Evolutionary conservation across 2,113 vertebrate species (phyloP), one percentile per base, ranked within the genome.

Genomic region (Pitta sordida): DNA sequence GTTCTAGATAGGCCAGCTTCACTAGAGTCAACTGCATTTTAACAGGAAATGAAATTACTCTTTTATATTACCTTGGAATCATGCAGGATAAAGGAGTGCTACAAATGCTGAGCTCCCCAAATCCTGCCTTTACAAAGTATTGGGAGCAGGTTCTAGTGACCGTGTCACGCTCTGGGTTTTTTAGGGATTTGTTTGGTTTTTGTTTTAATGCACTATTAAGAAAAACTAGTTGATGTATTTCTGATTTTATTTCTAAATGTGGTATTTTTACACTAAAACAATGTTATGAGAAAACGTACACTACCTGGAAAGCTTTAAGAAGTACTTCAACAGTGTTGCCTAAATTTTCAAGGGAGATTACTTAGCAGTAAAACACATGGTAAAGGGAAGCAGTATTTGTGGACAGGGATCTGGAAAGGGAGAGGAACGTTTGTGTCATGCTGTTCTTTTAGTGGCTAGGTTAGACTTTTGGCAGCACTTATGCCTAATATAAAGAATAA

Each of bases 81-180:
- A 10, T 15, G 44, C 21, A 77, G 37, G n/a, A 36, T 79, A 29
- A 55, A 51, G 13, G n/a, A 41, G 11, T 44, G 26, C 36, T 88
- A 22, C 6, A 52, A 56, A 8, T 64, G 53, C n/a, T 48, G 17
- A 86, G n/a, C 8, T 59, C 11, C 16, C 13, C 4, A 49, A 58
- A 29, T 73, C 20, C 13, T 69, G 15, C 34, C 27, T 69, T 80
- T 52, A 39, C 30, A 49, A 79, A 44, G 5, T 19, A 2, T 9
- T 34, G 4, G 23, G 29, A 10, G 15, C 10, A 14, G 22, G 11
- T 84, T 26, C 15, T 27, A 14, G 29, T 34, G n/a, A 36, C 11
- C 4, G 0, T 56, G 21, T 51, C 14, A 27, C 24, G 15, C 30
- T 8, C 5, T 41, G 20, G 1, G 3, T 27, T 43, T 62, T n/a